Base-by-base conservation (phyloP, 2,888 invertebrate species). In the Deilephila elpenor region DNA sequence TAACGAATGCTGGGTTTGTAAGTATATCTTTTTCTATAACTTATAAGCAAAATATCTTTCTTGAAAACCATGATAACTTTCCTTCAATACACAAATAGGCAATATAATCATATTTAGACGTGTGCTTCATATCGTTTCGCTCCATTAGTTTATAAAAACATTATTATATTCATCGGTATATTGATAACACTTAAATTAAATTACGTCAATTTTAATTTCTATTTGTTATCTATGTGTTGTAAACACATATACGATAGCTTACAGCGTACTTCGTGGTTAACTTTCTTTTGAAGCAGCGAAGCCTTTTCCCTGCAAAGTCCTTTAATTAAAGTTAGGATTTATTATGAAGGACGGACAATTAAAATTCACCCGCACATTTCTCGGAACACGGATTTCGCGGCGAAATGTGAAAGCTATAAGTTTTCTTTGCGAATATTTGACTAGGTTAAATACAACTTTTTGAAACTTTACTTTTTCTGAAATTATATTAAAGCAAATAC, bases 251-350 rank as follows among this genome's bases (percentile, higher is more conserved):
- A 20, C 19, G 1, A 51, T 14, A 14, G 14, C 14, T 67, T 44
- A 20, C 20, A 67, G 20, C 20, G 44, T 25, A 51, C 20, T 51
- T 51, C 25, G 14, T 51, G 17, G 20, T 17, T 17, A 25, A 67
- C 20, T 20, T 67, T 67, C 20, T 25, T 67, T 51, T 67, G 67
- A 67, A 64, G 37, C 37, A 20, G 17, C 7, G 19, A 70, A 71
- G 25, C 25, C 20, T 25, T 71, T 34, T 44, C 19, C n/a, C 44
- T 34, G 34, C 59, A 60, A 71, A 71, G 44, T 25, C 71, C 44
- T 60, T 71, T 71, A 71, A 71, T 71, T 71, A 71, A 71, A 71
- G 60, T 59, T 29, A 25, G 71, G 34, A 71, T 34, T 59, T 44
- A 60, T 59, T 59, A 71, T 60, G 44, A n/a, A 44, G 44, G 34